Conservation (phyloP, 1,140 invertebrate genomes). For the Diuraphis noxia region DNA sequence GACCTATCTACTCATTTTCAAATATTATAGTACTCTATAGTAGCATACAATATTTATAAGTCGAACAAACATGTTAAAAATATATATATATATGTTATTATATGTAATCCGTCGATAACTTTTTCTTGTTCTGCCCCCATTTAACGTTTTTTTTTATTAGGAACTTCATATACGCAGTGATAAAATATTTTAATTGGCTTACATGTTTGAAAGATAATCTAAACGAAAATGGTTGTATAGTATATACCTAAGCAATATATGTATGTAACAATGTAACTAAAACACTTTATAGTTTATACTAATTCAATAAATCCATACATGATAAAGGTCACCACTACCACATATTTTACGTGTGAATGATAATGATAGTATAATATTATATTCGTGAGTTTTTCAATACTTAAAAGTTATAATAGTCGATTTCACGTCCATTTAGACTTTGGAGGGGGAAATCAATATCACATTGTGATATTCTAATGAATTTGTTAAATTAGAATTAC, state of each 20-base stretch:
- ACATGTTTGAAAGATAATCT: background rate
- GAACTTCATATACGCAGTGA: background rate
- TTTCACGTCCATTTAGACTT: background rate
- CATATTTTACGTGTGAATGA: background rate
- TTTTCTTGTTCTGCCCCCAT: background rate
- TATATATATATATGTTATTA: background rate
- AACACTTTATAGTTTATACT: background rate
- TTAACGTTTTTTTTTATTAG: background rate
- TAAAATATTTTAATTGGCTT: background rate
- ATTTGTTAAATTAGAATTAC: background rate
- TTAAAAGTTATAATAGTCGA: background rate
- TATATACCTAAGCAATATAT: too few species aligned
- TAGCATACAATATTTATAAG: background rate
- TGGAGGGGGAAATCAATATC: background rate
- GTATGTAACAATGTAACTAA: background rate
- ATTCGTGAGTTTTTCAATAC: too few species aligned
- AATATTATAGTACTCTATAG: background rate
- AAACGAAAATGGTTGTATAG: background rate
- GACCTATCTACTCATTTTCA: constrained; percentile 3
- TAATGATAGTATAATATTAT: background rate
- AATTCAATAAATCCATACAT: background rate
- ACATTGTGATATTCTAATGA: background rate
- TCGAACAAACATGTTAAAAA: background rate
- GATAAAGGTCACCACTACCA: background rate
- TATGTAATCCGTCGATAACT: background rate